phyloP scores from a whole-genome alignment of 2,888 invertebrate genomes.

The Mythimna ferrago region DNA sequence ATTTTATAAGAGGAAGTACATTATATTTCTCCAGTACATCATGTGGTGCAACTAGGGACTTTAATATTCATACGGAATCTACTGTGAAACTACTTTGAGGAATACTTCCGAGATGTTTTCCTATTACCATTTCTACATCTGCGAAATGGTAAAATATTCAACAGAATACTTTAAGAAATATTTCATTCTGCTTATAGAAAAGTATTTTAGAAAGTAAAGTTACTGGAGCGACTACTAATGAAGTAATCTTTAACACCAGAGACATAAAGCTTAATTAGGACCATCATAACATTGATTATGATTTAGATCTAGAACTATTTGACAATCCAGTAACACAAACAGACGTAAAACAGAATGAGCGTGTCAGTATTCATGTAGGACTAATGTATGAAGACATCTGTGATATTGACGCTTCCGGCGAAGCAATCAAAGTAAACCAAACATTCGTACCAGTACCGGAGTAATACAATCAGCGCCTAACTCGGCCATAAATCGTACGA shows the following conservation, averaged over 20 bases:
- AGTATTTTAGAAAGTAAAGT: not conserved
- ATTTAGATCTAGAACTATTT: not conserved
- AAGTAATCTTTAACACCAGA: not conserved
- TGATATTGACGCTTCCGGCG: constrained; percentile 36
- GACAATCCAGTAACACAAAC: constrained; percentile 22
- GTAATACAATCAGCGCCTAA: constrained; percentile 61
- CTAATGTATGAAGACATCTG: constrained; percentile 32
- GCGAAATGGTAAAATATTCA: constrained; percentile 32
- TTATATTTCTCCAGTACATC: constrained; percentile 40
- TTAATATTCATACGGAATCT: constrained; percentile 62
- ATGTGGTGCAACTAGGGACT: constrained; percentile 52
- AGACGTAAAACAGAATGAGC: constrained; percentile 27
- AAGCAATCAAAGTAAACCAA: constrained; percentile 47
- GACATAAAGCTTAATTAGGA: not conserved
- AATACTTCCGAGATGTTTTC: constrained; percentile 54
- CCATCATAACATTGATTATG: constrained; percentile 1
- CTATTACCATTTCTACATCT: constrained; percentile 43
- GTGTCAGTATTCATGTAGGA: constrained; percentile 23
- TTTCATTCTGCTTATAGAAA: not conserved
- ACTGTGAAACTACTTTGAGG: constrained; percentile 54
- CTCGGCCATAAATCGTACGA: constrained; percentile 58
- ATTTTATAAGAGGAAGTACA: constrained; percentile 6
- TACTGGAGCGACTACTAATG: not conserved
- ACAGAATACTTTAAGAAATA: constrained; percentile 29
- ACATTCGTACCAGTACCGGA: constrained; percentile 43